Evolutionary conservation across 2,888 invertebrate genomes (phyloP).

Genomic region (Heliconius aoede): DNA sequence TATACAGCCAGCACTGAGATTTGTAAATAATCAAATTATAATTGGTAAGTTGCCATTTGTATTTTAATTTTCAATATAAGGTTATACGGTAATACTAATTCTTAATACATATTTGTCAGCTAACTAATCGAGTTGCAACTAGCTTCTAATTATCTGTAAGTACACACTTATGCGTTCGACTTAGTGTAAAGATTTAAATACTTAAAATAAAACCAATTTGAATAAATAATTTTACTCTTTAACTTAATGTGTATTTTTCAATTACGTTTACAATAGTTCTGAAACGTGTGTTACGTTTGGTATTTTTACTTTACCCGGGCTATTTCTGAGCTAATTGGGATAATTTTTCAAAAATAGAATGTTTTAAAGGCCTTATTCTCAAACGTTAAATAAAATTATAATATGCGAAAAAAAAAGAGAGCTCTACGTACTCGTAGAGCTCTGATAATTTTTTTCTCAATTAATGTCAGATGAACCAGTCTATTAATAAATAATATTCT

Average conservation of each 20-base stretch:
- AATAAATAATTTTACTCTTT: neutral
- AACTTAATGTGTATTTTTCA: neutral
- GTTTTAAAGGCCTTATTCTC: no score
- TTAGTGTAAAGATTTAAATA: neutral
- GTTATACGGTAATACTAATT: neutral
- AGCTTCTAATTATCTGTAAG: constrained; percentile 3
- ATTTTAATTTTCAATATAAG: neutral
- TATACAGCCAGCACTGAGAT: constrained; percentile 27
- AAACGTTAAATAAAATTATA: no score
- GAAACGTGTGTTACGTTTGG: neutral
- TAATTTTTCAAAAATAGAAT: no score
- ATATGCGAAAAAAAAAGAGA: no score
- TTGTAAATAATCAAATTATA: constrained; percentile 9
- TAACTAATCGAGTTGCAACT: constrained; percentile 1
- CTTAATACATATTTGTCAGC: neutral
- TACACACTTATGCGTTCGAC: neutral
- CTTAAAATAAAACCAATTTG: neutral
- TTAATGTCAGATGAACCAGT: no score
- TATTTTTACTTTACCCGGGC: neutral
- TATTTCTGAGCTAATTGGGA: no score
- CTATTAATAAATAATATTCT: no score
- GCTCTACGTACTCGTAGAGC: no score
- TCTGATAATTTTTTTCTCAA: no score
- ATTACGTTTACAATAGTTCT: neutral
- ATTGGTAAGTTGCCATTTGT: constrained; percentile 34